These are phyloP conservation scores for Epinephelus coioides DNA, from an alignment of 2,797 vertebrate species.

Conservation along the genomic window DNA sequence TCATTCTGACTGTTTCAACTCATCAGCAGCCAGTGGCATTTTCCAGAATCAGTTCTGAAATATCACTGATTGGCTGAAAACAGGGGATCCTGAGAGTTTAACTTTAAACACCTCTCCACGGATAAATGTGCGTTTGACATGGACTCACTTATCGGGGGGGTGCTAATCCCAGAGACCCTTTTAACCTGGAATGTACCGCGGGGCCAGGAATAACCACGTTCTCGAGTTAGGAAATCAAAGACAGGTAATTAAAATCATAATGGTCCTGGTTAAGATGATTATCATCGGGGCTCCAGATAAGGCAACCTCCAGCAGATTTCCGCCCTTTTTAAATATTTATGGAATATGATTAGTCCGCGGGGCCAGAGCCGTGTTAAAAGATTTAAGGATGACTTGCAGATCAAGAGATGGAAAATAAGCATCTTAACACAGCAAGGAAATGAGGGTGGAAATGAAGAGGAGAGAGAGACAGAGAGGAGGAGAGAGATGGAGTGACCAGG, in stretches of 20 bases:
- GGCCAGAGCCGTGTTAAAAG: slow-evolving; percentile 78
- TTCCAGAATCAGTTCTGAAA: slow-evolving; percentile 47
- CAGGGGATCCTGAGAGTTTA: slow-evolving; percentile 62
- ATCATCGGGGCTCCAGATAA: slow-evolving; percentile 80
- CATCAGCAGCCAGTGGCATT: slow-evolving; percentile 31
- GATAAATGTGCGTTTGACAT: slow-evolving; percentile 72
- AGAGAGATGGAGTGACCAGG: slow-evolving; percentile 51
- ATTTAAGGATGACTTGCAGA: slow-evolving; percentile 82
- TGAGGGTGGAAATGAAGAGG: slow-evolving; percentile 50
- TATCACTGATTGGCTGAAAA: slow-evolving; percentile 53
- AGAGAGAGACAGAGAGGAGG: slow-evolving; percentile 13
- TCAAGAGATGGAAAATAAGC: slow-evolving; percentile 78
- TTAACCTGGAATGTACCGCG: slow-evolving; percentile 71
- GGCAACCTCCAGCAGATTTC: slow-evolving; percentile 81
- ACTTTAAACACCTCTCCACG: slow-evolving; percentile 65
- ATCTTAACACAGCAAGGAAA: slow-evolving; percentile 70
- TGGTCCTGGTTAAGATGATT: slow-evolving; percentile 85
- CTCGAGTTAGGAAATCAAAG: slow-evolving; percentile 81
- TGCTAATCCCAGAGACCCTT: slow-evolving; percentile 77
- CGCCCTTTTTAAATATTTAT: slow-evolving; percentile 82
- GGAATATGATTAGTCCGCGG: slow-evolving; percentile 79
- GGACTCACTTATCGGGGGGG: slow-evolving; percentile 73
- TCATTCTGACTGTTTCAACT: slow-evolving; percentile 1
- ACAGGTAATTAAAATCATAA: slow-evolving; percentile 85
- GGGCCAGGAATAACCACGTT: slow-evolving; percentile 76